Percentiles rank a stretch among this genome's conserved stretches.
Conservation (phyloP, 2,113 vertebrate species). For the Caranx melampygus region DNA sequence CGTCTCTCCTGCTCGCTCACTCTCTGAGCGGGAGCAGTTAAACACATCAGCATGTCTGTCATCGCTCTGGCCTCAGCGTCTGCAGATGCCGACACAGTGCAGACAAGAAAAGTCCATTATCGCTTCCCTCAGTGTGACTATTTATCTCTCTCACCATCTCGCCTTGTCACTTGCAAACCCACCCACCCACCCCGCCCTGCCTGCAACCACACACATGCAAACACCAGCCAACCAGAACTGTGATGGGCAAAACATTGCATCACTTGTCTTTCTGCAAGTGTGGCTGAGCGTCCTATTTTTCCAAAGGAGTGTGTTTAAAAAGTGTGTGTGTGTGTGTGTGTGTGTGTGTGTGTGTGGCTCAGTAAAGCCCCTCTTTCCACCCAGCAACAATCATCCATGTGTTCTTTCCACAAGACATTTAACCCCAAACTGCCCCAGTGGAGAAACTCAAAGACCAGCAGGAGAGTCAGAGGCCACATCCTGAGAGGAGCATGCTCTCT, state of each 20-base stretch:
- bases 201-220: neutral
- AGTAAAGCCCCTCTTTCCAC: constrained; percentile 4
- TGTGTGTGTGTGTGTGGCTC: constrained; percentile 7
- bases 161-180: constrained; percentile 60
- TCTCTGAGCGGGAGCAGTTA: constrained; percentile 66
- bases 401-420: constrained; percentile 59
- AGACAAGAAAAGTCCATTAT: constrained; percentile 85
- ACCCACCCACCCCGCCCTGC: constrained; percentile 39
- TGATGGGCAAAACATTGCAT: constrained; percentile 58
- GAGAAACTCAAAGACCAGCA: constrained; percentile 27
- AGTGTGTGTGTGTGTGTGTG: constrained; percentile 14
- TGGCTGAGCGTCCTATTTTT: constrained; percentile 45
- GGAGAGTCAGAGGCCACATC: neutral
- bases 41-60: constrained; percentile 82
- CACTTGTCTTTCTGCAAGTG: constrained; percentile 46
- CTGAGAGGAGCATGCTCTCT: neutral
- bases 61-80: constrained; percentile 66
- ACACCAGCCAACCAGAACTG: constrained; percentile 28
- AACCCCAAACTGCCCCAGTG: constrained; percentile 33
- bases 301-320: constrained; percentile 21
- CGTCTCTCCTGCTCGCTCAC: constrained; percentile 34
- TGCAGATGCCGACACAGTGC: constrained; percentile 60
- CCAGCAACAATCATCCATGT: constrained; percentile 34
- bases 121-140: constrained; percentile 71
- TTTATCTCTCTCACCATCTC: constrained; percentile 71